Conservation (phyloP, 2,113 vertebrate species). For the Caranx melampygus region DNA sequence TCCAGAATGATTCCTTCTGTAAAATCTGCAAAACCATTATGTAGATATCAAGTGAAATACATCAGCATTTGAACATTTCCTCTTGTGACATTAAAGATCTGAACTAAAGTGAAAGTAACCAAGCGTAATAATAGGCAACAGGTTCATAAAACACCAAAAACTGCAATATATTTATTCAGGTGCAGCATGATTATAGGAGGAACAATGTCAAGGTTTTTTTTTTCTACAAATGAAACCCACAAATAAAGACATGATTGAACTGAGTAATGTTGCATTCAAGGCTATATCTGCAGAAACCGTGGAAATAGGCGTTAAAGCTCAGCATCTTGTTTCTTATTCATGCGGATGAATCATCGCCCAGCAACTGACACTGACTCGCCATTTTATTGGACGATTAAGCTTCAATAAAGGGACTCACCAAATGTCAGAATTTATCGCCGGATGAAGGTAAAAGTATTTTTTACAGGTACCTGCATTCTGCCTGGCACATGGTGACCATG, state of each 20-base stretch:
- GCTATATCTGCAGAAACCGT: neutral
- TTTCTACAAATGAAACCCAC: too few relatives aligned
- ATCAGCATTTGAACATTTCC: neutral
- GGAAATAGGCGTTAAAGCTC: neutral
- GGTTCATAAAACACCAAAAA: neutral
- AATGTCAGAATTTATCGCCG: neutral
- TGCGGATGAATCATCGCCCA: neutral
- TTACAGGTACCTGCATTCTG: neutral
- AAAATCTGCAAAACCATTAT: neutral
- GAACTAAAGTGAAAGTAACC: neutral
- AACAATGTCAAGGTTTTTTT: too few relatives aligned
- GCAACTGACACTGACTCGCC: neutral
- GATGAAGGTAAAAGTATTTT: neutral
- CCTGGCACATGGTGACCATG: constrained; percentile 1
- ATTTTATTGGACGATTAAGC: constrained; percentile 7
- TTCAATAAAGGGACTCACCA: neutral
- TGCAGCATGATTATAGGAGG: too few relatives aligned
- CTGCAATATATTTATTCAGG: neutral
- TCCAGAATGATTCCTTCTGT: neutral
- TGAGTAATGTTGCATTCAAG: neutral
- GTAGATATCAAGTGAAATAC: neutral
- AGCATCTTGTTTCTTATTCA: neutral
- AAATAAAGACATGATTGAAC: too few relatives aligned
- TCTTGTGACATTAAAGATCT: too few relatives aligned
- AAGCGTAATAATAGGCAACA: neutral